Percentiles rank a stretch among this genome's conserved stretches.
These are phyloP conservation scores for Sycophila texana DNA, from an alignment of 2,888 invertebrate species.

Conservation along the genomic window DNA sequence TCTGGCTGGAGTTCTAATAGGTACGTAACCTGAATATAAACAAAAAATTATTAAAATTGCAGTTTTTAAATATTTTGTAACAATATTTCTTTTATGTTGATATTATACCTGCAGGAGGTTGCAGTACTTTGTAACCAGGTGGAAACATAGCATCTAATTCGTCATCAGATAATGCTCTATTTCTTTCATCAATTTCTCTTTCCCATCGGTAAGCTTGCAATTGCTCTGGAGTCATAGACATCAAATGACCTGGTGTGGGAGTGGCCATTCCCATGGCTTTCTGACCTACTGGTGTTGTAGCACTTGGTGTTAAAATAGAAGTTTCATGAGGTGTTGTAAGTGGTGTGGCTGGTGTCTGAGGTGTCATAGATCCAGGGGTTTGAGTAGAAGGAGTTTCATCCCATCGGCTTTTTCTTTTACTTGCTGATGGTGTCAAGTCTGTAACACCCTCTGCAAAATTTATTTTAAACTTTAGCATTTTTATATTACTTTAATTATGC, in stretches of 20 bases:
- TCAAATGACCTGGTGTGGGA: constrained; percentile 95
- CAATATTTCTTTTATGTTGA: background rate
- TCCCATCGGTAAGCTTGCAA: constrained; percentile 98
- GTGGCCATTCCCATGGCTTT: constrained; percentile 99
- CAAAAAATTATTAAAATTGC: constrained; percentile 9
- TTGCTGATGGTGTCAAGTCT: constrained; percentile 87
- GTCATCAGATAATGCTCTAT: constrained; percentile 96
- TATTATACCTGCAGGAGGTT: constrained; percentile 88
- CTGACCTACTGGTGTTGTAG: constrained; percentile 88
- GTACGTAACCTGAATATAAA: constrained; percentile 86
- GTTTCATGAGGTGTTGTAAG: constrained; percentile 85
- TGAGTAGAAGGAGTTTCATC: constrained; percentile 95
- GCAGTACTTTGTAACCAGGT: constrained; percentile 96
- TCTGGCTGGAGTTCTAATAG: constrained; percentile 97
- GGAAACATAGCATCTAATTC: constrained; percentile 98
- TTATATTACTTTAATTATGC: too few relatives aligned
- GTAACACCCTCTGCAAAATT: too few relatives aligned
- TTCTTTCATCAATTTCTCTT: constrained; percentile 98
- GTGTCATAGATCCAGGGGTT: constrained; percentile 81
- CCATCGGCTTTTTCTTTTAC: constrained; percentile 97
- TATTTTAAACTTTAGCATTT: too few relatives aligned
- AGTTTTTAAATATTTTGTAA: background rate
- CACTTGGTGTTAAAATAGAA: constrained; percentile 80
- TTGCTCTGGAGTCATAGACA: constrained; percentile 99
- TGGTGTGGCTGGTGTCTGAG: constrained; percentile 88